These are phyloP conservation scores for Drosophila lini DNA, from an alignment of 1,140 invertebrate species.

Conservation along the genomic window DNA sequence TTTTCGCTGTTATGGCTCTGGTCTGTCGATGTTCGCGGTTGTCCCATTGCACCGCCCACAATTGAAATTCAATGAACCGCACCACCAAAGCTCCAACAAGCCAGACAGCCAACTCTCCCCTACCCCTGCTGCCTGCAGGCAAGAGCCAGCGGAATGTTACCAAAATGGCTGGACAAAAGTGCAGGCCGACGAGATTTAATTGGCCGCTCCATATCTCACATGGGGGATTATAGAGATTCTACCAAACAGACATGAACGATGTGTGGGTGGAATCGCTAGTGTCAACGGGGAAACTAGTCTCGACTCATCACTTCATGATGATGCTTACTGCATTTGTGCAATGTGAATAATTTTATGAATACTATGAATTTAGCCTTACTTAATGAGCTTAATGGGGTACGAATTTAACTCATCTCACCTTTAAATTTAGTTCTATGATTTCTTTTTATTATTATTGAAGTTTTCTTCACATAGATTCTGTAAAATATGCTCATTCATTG, in stretches of 20 bases:
- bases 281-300: slow-evolving; percentile 1
- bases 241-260: neutral
- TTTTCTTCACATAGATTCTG: neutral
- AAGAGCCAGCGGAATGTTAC: slow-evolving; percentile 19
- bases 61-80: slow-evolving; percentile 54
- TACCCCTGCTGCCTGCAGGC: neutral
- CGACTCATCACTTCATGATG: neutral
- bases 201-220: slow-evolving; percentile 14
- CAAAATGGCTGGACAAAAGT: slow-evolving; percentile 40
- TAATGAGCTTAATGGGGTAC: neutral
- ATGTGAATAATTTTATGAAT: neutral
- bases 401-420: neutral
- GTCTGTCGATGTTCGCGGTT: slow-evolving; percentile 11
- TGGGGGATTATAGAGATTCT: slow-evolving; percentile 19
- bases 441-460: neutral
- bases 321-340: neutral
- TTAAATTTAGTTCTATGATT: too few relatives aligned
- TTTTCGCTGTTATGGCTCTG: slow-evolving; percentile 25
- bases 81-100: slow-evolving; percentile 9
- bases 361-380: neutral
- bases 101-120: neutral
- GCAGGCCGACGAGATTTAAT: slow-evolving; percentile 31
- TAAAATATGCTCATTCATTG: too few relatives aligned
- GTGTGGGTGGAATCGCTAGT: slow-evolving; percentile 11
- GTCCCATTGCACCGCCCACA: slow-evolving; percentile 42